Conservation (phyloP, 2,888 invertebrate species). For the Leptopilina drosophilae region DNA sequence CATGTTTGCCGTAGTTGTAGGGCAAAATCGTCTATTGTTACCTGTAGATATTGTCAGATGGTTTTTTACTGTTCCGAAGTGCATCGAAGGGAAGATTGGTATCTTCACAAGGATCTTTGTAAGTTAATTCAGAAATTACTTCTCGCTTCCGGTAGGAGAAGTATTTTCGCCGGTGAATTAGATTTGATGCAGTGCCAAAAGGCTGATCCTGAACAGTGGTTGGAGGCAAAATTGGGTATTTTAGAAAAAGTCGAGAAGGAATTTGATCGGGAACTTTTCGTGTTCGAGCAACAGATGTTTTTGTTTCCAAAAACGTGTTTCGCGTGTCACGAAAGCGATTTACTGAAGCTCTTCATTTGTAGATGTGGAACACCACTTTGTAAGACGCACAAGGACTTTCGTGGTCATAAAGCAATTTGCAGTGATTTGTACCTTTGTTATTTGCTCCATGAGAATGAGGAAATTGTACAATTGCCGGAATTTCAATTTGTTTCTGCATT, state of each 20-base stretch:
- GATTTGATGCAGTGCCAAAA: not conserved
- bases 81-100: slow-evolving; percentile 62
- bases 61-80: not conserved
- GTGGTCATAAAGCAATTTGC: not conserved
- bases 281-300: not conserved
- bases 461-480: not conserved
- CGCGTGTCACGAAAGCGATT: not conserved
- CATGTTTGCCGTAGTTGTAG: not conserved
- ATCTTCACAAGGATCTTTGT: slow-evolving; percentile 69
- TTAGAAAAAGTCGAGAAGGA: not conserved
- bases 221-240: not conserved
- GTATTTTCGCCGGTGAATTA: not conserved
- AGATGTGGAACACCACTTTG: not conserved
- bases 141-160: slow-evolving; percentile 46
- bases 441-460: not conserved
- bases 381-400: not conserved
- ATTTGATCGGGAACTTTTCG: not conserved
- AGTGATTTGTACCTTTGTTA: not conserved
- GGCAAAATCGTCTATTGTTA: not conserved
- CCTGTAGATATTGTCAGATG: not conserved
- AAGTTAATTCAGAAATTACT: slow-evolving; percentile 59
- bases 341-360: not conserved
- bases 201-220: not conserved
- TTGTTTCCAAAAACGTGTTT: not conserved
- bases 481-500: not conserved